Evolutionary conservation across 2,888 invertebrate genomes (phyloP).

Genomic region (Conus canariensis): DNA sequence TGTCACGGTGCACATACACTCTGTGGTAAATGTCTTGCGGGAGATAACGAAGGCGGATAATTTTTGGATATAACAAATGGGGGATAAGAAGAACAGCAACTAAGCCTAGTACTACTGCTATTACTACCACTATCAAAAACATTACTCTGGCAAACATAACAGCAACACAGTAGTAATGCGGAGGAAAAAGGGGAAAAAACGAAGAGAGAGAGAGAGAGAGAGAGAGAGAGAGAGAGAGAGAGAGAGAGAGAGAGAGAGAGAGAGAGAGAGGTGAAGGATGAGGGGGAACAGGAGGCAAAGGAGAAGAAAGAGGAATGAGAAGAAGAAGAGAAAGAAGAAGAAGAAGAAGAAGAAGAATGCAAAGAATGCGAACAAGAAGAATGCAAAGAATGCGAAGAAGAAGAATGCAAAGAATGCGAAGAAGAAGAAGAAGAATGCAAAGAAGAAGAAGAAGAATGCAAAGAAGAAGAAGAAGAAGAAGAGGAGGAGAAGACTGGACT

Average conservation of each 20-base stretch:
- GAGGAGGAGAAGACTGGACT: neutral
- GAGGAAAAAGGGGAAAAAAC: neutral
- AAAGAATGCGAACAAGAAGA: neutral
- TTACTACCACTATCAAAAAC: too few species aligned
- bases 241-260: slow-evolving; percentile 6
- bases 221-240: too few species aligned
- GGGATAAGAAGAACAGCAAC: neutral
- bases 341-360: neutral
- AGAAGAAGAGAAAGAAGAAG: neutral
- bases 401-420: neutral
- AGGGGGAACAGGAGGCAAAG: neutral
- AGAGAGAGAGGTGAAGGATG: neutral
- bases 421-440: neutral
- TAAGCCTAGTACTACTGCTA: too few species aligned
- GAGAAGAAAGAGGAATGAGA: neutral
- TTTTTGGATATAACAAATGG: too few species aligned
- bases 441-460: neutral
- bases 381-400: neutral
- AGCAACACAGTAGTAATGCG: neutral
- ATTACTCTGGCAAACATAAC: neutral
- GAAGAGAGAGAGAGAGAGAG: neutral
- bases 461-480: neutral
- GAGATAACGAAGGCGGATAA: too few species aligned
- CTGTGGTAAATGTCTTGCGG: too few species aligned
- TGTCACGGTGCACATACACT: too few species aligned